Evolutionary conservation across 1,140 invertebrate genomes (phyloP).

Genomic region (Choristoneura fumiferana): DNA sequence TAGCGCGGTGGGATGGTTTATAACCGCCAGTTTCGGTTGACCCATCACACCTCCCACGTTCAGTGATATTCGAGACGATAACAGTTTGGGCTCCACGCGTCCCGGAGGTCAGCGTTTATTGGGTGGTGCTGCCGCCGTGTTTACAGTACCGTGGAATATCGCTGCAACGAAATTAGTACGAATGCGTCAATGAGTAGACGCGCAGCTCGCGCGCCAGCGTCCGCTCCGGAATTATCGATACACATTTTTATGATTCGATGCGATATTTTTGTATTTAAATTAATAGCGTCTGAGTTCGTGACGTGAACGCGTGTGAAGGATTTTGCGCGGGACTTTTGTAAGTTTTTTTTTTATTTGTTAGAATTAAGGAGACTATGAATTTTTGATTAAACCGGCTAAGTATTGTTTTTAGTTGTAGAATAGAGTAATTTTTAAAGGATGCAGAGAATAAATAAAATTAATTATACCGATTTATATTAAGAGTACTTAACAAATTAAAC

Average conservation of each 20-base stretch:
- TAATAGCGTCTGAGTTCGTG: constrained; percentile 49
- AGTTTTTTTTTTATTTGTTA: background rate
- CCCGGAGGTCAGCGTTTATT: constrained; percentile 36
- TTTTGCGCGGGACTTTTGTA: background rate
- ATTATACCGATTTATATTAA: no score
- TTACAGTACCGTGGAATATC: constrained; percentile 76
- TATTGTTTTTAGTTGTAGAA: background rate
- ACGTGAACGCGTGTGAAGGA: constrained; percentile 55
- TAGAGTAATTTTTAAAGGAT: background rate
- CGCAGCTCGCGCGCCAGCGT: constrained; percentile 53
- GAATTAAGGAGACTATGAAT: no score
- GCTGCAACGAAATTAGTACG: constrained; percentile 76
- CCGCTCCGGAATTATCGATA: constrained; percentile 72
- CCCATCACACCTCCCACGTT: constrained; percentile 37
- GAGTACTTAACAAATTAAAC: no score
- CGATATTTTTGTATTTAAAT: constrained; percentile 73
- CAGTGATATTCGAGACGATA: constrained; percentile 25
- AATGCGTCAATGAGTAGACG: constrained; percentile 74
- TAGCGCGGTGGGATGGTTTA: constrained; percentile 34
- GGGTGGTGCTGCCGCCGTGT: constrained; percentile 58
- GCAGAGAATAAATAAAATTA: background rate
- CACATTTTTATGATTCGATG: constrained; percentile 69
- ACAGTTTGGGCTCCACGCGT: constrained; percentile 33
- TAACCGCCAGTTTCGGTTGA: constrained; percentile 45
- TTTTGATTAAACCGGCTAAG: background rate